Evolutionary conservation across 2,888 invertebrate species (phyloP), one percentile per base, ranked within the genome.

Genomic region (Busseola fusca): DNA sequence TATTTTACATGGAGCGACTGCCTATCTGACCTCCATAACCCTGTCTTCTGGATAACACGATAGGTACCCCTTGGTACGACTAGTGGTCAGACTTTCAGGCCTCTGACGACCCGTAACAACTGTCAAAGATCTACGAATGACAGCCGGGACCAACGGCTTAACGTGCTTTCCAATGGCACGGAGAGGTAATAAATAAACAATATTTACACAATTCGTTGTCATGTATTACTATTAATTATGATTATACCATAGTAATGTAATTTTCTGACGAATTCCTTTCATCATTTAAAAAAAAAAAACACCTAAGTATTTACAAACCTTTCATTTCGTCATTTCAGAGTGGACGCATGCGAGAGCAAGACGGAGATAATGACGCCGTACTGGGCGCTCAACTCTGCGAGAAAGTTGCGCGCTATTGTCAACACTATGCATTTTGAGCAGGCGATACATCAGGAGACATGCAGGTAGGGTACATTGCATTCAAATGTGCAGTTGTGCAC

Each of bases 391-490:
- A 99, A 98, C 93, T 98, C 98, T 1, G 98, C 98, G 27, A 98
- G 98, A 67, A 98, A 98, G 94, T 97, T 98, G 71, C 96, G 98
- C 68, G 98, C 98, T 45, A 98, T 99, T 80, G 98, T 99, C 65
- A 99, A 99, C 92, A 99, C 98, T 16, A 98, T 98, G 94, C 98
- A 98, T 93, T 98, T 99, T 89, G 98, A 98, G 90, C 98, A 99
- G 92, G 98, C 98, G 64, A 98, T 99, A 87, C 98, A 99, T 91
- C 98, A 98, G 91, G 98, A 99, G 96, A 98, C 98, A 76, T 99
- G 98, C 97, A 97, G 98, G 98, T 98, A 95, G 37, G 74, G 45
- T 50, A 60, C 78, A 52, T 68, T 74, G 81, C 84, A 78, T 76
- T 64, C 63, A 74, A 74, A 77, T 81, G 10, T 52, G 70, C 68